Base-by-base conservation (phyloP, 2,113 vertebrate species). In the Geothlypis trichas region DNA sequence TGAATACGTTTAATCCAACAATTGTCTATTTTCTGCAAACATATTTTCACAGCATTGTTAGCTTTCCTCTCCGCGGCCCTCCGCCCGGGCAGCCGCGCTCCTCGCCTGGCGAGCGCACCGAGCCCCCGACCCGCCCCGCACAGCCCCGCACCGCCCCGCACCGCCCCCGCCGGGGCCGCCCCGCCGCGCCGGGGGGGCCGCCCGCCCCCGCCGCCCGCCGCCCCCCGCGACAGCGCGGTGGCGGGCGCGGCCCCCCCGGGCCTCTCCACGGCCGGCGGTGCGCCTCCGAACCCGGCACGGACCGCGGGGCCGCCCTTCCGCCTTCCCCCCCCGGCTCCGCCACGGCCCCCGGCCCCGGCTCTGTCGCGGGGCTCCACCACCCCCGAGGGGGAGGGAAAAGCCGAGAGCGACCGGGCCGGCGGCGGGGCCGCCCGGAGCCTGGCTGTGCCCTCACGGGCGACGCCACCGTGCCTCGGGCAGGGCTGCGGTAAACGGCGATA, bases 1-100 rank as follows among this genome's bases (percentile, higher is more conserved):
- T 99, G 99, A 99, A 99, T 99, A 99, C 99, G 98, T 99, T 98
- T 99, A 99, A 98, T 99, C 99, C 99, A 99, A 99, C 99, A 99
- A 99, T 99, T 99, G 99, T 98, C 99, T 99, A 98, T 99, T 99
- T 99, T 99, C 98, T 98, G 99, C 99, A 99, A 99, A 99, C 99
- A 99, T 99, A 99, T 99, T 99, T 99, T 99, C 99, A 98, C 99
- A 99, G 99, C 98, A 99, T 99, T 99, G 98, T 99, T 98, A 98
- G 98, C 97, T 97, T 98, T 97, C 98, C 97, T 98, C 97, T 94
- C 97, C 97, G 94, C 93, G 22, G 91, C 95, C 94, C 95, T 95
- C 96, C 93, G 94, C 86, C 89, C 93, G 95, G 94, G 77, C 94
- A 95, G 93, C 91, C 95, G 95, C 92, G 91, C 94, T 92, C 90